These are phyloP conservation scores for Bimastos eiseni DNA, from an alignment of 2,888 invertebrate species.

Conservation along the genomic window DNA sequence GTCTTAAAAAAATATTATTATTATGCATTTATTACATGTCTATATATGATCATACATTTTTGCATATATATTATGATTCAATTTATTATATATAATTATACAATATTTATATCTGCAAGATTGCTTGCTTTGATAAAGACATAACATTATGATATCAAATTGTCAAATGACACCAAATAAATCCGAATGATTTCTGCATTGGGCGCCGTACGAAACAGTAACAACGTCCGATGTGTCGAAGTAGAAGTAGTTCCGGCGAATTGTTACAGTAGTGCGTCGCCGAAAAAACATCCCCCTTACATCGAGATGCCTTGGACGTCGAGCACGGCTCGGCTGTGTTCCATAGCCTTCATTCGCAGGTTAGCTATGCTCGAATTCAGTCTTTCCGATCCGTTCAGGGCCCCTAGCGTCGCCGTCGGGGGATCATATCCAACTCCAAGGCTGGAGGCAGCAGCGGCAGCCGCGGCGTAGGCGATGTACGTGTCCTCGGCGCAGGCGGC, in stretches of 20 bases:
- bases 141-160: background rate
- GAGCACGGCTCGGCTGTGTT: conserved; percentile 49
- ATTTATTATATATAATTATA: background rate
- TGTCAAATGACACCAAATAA: background rate
- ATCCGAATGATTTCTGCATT: background rate
- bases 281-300: background rate
- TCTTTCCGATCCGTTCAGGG: conserved; percentile 41
- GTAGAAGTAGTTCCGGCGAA: background rate
- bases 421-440: background rate
- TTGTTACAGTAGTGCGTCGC: background rate
- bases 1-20: too few species aligned
- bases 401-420: background rate
- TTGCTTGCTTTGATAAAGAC: background rate
- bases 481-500: background rate
- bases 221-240: background rate
- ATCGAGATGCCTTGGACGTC: conserved; percentile 9
- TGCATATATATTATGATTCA: background rate
- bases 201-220: background rate
- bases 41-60: too few species aligned
- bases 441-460: conserved; percentile 26
- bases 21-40: too few species aligned
- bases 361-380: conserved; percentile 58
- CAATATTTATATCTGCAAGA: background rate
- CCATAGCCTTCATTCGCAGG: conserved; percentile 56
- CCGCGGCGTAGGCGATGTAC: conserved; percentile 20